Conservation (phyloP, 2,888 invertebrate species). For the Caprella mutica region DNA sequence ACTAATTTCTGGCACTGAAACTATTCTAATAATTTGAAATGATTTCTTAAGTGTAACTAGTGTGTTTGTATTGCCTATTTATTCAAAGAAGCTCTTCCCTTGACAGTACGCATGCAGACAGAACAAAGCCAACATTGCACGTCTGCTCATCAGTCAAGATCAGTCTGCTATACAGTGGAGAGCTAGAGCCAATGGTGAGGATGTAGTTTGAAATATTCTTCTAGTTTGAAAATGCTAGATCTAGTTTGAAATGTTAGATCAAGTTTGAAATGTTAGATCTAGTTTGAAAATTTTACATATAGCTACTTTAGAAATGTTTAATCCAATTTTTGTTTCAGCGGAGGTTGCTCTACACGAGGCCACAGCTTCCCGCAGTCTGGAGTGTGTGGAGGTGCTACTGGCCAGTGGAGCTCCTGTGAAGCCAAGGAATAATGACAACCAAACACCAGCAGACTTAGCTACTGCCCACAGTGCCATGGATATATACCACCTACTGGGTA, state of each 20-base stretch:
- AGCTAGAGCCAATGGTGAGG: neutral
- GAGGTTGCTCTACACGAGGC: slow-evolving; percentile 85
- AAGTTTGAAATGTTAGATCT: neutral
- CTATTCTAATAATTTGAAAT: too few species aligned
- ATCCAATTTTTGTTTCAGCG: slow-evolving; percentile 44
- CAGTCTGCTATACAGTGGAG: neutral
- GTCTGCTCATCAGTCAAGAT: neutral
- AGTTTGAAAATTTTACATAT: neutral
- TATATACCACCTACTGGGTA: slow-evolving; percentile 16
- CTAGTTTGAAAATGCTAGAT: neutral
- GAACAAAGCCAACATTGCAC: neutral
- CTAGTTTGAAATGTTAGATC: too few species aligned
- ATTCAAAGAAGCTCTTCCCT: neutral
- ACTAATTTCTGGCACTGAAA: too few species aligned
- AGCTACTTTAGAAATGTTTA: neutral
- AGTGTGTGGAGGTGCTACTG: slow-evolving; percentile 58
- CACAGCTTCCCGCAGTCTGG: slow-evolving; percentile 65
- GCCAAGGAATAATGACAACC: slow-evolving; percentile 59
- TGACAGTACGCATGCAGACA: neutral
- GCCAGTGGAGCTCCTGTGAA: slow-evolving; percentile 62
- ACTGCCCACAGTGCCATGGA: slow-evolving; percentile 53
- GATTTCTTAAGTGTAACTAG: too few species aligned
- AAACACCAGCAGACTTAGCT: slow-evolving; percentile 72
- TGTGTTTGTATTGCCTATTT: neutral
- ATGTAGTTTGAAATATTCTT: too few species aligned